Base-by-base conservation (phyloP, 2,113 vertebrate species). In the Mionectes macconnelli region DNA sequence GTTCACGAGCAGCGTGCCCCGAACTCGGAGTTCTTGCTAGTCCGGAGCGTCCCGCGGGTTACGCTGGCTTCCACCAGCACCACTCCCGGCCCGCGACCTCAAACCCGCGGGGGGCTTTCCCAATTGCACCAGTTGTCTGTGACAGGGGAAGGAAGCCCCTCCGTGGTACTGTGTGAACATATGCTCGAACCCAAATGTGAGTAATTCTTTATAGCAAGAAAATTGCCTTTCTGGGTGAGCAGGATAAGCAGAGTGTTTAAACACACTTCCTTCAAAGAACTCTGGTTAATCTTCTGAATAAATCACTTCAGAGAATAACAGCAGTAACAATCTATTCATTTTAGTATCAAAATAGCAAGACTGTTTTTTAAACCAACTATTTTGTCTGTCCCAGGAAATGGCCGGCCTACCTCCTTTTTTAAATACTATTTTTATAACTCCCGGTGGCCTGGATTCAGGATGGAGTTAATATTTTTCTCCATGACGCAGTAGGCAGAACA, bases 391-490 rank as follows among this genome's bases (percentile, higher is more conserved):
- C 89, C 81, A 52, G 84, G 96, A 93, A 93, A 87, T 4, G 9
- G 75, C 76, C 81, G 92, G 86, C 81, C 92, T 88, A 84, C 86
- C 94, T 96, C 93, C 79, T 94, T 84, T 94, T 97, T 82, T 14
- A 94, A 94, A 89, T 57, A 63, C 93, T 97, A 88, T 96, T 96
- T 97, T 97, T 96, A 81, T 93, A 87, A 69, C 79, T 93, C 82
- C 59, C 20, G 0, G 56, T 93, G 90, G 89, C 93, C 90, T 92
- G 84, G 52, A 96, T 95, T 97, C 87, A 96, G 87, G 96, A 96
- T 89, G 90, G 94, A 96, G 92, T 97, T 97, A 96, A 96, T 96
- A 94, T 83, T 79, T 97, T 97, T 94, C 93, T 97, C 94, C 94
- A 94, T 97, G 95, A 97, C 90, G 86, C 95, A 97, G 76, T 72